A percentile compares a stretch with the other conserved stretches of the same genome.
These are phyloP conservation scores for Sisyra nigra DNA, from an alignment of 2,888 invertebrate genomes.

Conservation along the genomic window DNA sequence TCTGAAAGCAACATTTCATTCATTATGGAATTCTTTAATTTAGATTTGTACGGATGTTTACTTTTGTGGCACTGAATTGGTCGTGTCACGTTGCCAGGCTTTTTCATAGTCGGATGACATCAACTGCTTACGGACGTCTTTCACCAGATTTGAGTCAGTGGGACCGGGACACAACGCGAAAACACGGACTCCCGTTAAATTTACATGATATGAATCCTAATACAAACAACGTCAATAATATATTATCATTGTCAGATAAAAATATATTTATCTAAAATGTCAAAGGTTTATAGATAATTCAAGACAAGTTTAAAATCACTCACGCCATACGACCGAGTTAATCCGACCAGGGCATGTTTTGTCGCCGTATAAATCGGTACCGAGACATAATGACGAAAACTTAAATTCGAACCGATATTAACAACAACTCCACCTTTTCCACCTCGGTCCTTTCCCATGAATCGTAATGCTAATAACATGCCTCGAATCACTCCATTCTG, in stretches of 20 bases:
- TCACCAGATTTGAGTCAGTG: slow-evolving; percentile 47
- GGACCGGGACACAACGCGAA: slow-evolving; percentile 54
- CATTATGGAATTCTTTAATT: not conserved
- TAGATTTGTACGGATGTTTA: slow-evolving; percentile 20
- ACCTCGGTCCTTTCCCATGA: slow-evolving; percentile 59
- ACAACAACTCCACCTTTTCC: slow-evolving; percentile 61
- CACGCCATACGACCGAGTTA: slow-evolving; percentile 58
- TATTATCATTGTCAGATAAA: not conserved
- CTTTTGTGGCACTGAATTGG: slow-evolving; percentile 45
- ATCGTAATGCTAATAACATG: slow-evolving; percentile 53
- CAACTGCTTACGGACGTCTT: slow-evolving; percentile 52
- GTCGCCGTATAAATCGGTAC: slow-evolving; percentile 64
- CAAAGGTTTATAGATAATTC: too few species aligned
- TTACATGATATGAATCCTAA: slow-evolving; percentile 56
- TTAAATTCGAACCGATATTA: slow-evolving; percentile 58
- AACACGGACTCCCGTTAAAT: slow-evolving; percentile 52
- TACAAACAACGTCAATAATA: slow-evolving; percentile 5
- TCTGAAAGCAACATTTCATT: slow-evolving; percentile 28
- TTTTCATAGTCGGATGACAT: slow-evolving; percentile 55
- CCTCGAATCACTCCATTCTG: slow-evolving; percentile 66
- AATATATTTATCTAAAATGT: slow-evolving; percentile 1
- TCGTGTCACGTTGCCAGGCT: slow-evolving; percentile 54
- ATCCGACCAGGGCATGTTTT: slow-evolving; percentile 57
- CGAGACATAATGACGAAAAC: slow-evolving; percentile 49
- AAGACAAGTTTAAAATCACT: too few species aligned